Base-by-base conservation (phyloP, 2,113 vertebrate species). In the Uria lomvia region DNA sequence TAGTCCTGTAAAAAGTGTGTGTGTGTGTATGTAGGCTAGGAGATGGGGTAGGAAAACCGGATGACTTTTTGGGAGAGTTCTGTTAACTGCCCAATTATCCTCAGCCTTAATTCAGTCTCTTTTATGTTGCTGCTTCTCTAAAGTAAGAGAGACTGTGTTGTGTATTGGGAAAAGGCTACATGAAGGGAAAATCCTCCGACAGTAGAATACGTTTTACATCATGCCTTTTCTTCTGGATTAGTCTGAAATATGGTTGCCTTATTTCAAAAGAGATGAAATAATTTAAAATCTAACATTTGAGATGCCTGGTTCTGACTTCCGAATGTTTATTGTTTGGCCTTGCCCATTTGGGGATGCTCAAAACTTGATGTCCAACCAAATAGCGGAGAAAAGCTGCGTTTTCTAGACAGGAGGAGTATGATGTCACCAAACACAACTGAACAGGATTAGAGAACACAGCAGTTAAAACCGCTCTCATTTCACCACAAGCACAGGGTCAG, bases 11-110 rank as follows among this genome's bases (percentile, higher is more conserved):
- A 29, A 30, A 76, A 65, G 10, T 18, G 18, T 50, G 29, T 3
- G 1, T 6, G 1, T 2, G 13, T 14, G 12, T 2, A 60, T 14
- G 12, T 2, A 60, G 12, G 2, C 26, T 65, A 55, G 27, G 45
- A 38, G 27, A 5, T 43, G 3, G 10, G 15, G 15, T 29, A 52
- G 58, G 34, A 79, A 95, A 79, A 42, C 2, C 2, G 45, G 15
- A 12, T 83, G 47, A 19, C 5, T n/a, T 76, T 45, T 12, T 6
- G 34, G 18, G 23, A 76, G 20, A 76, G 18, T 66, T 92, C 43
- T 80, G 15, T 72, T 59, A 72, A 30, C 8, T 29, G 14, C 40
- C 30, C 2, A 7, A 1, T 24, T 82, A 38, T 67, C 17, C 45
- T 77, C 12, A 40, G 60, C 27, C 36, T 40, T 68, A n/a, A 32